A percentile compares a stretch with the other conserved stretches of the same genome.
Conservation (phyloP, 2,797 vertebrate genomes). For the Vipera latastei region DNA sequence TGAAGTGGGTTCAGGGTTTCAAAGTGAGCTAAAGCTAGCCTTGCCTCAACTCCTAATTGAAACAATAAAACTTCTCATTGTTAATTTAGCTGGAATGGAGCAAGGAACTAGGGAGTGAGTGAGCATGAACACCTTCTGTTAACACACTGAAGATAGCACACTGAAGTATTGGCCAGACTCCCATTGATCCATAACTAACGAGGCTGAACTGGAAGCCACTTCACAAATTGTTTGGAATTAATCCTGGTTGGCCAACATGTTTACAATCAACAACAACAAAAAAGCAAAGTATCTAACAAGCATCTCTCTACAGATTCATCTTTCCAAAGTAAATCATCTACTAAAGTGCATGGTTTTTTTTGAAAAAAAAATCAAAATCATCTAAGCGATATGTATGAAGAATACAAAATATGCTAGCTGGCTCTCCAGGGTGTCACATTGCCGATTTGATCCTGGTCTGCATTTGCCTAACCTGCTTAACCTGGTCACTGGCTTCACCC, state of each 20-base stretch:
- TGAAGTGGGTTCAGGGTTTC: neutral
- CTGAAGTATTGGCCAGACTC: neutral
- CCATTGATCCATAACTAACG: neutral
- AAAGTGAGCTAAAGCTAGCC: neutral
- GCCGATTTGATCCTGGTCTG: neutral
- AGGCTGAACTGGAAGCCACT: neutral
- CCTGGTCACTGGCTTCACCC: neutral
- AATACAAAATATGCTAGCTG: neutral
- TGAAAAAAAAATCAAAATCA: neutral
- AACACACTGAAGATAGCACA: neutral
- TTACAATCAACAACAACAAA: neutral
- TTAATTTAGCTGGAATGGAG: neutral
- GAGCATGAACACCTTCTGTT: neutral
- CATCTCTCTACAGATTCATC: neutral
- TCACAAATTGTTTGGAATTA: neutral
- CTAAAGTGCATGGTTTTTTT: neutral
- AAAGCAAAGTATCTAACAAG: neutral
- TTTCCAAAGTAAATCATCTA: neutral
- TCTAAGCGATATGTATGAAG: neutral
- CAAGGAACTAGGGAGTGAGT: neutral
- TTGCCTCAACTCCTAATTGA: neutral
- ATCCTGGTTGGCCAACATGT: neutral
- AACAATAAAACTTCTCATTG: neutral
- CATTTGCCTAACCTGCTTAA: neutral
- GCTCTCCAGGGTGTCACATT: slow-evolving; percentile 17